These are phyloP conservation scores for Ptilodon capucinus DNA, from an alignment of 2,888 invertebrate species.

Conservation along the genomic window DNA sequence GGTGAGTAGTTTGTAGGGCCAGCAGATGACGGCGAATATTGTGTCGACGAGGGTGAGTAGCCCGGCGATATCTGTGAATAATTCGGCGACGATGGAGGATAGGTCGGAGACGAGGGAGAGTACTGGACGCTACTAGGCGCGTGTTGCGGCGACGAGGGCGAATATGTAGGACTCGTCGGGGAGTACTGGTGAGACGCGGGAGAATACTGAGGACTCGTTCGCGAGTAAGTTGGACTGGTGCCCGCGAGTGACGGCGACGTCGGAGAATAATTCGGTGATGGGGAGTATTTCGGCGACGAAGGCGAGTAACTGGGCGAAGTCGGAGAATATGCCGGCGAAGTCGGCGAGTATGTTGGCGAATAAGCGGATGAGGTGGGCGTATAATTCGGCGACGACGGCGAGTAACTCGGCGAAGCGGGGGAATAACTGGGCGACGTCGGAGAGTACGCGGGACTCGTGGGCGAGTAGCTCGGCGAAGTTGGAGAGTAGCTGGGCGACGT, in stretches of 20 bases:
- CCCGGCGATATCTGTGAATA: slow-evolving; percentile 90
- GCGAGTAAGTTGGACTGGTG: slow-evolving; percentile 92
- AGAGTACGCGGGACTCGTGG: slow-evolving; percentile 89
- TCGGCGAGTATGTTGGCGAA: slow-evolving; percentile 90
- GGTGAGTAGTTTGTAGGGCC: no score
- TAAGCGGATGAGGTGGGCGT: slow-evolving; percentile 91
- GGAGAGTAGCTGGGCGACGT: slow-evolving; percentile 90
- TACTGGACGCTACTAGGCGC: slow-evolving; percentile 87
- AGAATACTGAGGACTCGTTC: slow-evolving; percentile 93
- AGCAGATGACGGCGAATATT: slow-evolving; percentile 91
- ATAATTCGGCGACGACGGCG: slow-evolving; percentile 91
- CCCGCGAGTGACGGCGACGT: slow-evolving; percentile 90
- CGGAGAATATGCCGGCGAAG: slow-evolving; percentile 90
- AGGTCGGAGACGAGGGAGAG: slow-evolving; percentile 86
- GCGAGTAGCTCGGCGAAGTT: slow-evolving; percentile 91
- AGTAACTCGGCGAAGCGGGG: slow-evolving; percentile 89
- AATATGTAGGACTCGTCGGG: slow-evolving; percentile 88
- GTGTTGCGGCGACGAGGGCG: slow-evolving; percentile 87
- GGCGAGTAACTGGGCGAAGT: slow-evolving; percentile 92
- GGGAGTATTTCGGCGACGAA: slow-evolving; percentile 91
- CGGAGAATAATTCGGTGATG: slow-evolving; percentile 92
- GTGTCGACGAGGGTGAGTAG: slow-evolving; percentile 90
- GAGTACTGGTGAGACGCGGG: slow-evolving; percentile 92
- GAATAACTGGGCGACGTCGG: slow-evolving; percentile 88
- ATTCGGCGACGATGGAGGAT: slow-evolving; percentile 88